These are phyloP conservation scores for Coryphaenoides rupestris DNA, from an alignment of 2,113 vertebrate species.

Conservation along the genomic window DNA sequence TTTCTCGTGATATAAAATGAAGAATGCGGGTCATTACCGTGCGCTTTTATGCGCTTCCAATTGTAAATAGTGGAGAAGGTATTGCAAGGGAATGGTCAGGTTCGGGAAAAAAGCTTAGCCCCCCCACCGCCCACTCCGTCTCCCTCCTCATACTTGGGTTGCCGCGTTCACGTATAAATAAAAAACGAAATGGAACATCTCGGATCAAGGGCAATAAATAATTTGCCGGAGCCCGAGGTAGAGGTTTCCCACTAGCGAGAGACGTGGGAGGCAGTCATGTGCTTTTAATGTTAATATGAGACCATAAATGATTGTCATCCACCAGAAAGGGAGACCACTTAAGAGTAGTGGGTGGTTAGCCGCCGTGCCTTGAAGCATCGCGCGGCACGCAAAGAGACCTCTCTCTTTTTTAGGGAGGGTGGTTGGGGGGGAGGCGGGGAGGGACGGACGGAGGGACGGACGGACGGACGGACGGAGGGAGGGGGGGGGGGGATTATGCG, in stretches of 20 bases:
- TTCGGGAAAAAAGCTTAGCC: slow-evolving; percentile 41
- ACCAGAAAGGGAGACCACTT: slow-evolving; percentile 33
- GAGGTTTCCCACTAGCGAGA: slow-evolving; percentile 41
- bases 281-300: slow-evolving; percentile 29
- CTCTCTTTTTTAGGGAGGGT: slow-evolving; percentile 8
- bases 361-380: slow-evolving; percentile 31
- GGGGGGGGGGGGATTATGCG: too few relatives aligned
- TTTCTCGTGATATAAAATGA: slow-evolving; percentile 53
- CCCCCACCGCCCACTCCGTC: too few relatives aligned
- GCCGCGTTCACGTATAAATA: slow-evolving; percentile 51
- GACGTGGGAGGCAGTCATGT: slow-evolving; percentile 14
- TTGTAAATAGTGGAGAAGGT: slow-evolving; percentile 22
- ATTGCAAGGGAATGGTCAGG: slow-evolving; percentile 42
- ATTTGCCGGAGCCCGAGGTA: slow-evolving; percentile 33
- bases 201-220: slow-evolving; percentile 30
- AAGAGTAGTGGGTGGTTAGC: slow-evolving; percentile 45
- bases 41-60: slow-evolving; percentile 60
- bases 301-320: slow-evolving; percentile 9
- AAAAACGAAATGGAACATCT: slow-evolving; percentile 44
- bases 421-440: slow-evolving; percentile 21
- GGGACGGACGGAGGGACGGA: too few relatives aligned
- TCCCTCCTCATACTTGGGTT: slow-evolving; percentile 51
- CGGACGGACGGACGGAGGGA: too few relatives aligned
- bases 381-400: slow-evolving; percentile 34
- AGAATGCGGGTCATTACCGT: slow-evolving; percentile 54